Evolutionary conservation across 2,797 vertebrate genomes (phyloP), one percentile per base, ranked within the genome.

Genomic region (Danio choprae): DNA sequence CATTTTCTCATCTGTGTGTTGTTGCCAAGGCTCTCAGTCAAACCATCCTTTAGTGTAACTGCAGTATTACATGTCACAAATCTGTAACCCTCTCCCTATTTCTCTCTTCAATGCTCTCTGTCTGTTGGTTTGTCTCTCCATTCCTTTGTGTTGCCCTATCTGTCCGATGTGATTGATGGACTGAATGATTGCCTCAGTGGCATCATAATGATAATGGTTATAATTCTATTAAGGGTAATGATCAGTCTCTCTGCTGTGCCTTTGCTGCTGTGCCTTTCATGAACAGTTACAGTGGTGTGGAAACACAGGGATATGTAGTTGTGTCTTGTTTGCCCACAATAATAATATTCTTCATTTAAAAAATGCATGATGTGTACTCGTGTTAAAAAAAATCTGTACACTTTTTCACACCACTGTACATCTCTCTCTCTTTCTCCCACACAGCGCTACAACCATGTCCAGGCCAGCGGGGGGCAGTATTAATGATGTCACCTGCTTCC

Each of bases 401-500:
- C n/a, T n/a, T n/a, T n/a, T n/a, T n/a, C n/a, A n/a, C n/a, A n/a
- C n/a, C n/a, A n/a, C n/a, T n/a, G n/a, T n/a, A n/a, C 29, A 3
- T 77, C 12, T 83, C 40, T 70, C 3, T 7, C 29, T 82, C 58
- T 79, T 80, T 55, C n/a, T 79, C 62, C 68, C 8, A 50, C 7
- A 6, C 84, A 93, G 90, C 91, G 88, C 88, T 88, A 90, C 69
- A 79, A 91, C 86, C 92, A 95, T 95, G 94, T 90, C 93, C 86
- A 92, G 86, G 89, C 75, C 90, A 88, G 84, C 89, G 10, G 92
- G 90, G 81, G 91, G 90, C 78, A 81, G 89, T 55, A 90, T 81
- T 85, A 95, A 94, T 53, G 94, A 95, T 87, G 91, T 95, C 78
- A 93, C 93, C 87, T 93, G 91, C 87, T 95, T 94, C 87, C 92